phyloP scores from a whole-genome alignment of 2,888 invertebrate genomes.

The Nemapogon koenigi region DNA sequence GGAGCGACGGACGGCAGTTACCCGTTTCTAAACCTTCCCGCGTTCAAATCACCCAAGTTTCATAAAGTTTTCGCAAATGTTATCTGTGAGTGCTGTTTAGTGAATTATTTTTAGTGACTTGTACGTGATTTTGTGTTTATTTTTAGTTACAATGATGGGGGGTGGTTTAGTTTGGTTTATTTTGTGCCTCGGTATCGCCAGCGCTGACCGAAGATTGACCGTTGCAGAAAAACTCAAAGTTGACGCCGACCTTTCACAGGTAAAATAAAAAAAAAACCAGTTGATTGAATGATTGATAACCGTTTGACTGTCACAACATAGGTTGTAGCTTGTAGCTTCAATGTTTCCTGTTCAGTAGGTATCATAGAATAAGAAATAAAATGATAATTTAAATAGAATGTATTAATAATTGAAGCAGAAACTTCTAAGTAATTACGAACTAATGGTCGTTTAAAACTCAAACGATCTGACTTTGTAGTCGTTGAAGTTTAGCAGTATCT shows the following conservation, averaged over 20 bases:
- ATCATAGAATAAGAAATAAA: no score
- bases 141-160: conserved; percentile 31
- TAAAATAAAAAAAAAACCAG: no score
- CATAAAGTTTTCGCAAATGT: conserved; percentile 9
- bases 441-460: no score
- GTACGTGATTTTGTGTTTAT: not conserved
- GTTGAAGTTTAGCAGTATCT: no score
- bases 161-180: conserved; percentile 46
- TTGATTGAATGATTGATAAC: no score
- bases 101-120: conserved; percentile 4
- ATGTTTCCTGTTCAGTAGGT: no score
- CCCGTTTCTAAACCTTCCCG: conserved; percentile 25
- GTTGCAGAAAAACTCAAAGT: conserved; percentile 69
- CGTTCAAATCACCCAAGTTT: conserved; percentile 15
- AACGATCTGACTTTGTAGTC: no score
- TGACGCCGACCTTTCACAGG: conserved; percentile 74
- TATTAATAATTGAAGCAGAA: no score
- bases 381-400: no score
- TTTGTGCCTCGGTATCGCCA: conserved; percentile 33
- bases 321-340: no score
- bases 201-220: conserved; percentile 50
- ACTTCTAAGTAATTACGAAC: no score
- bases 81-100: conserved; percentile 2
- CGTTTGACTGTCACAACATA: no score
- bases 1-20: conserved; percentile 31